These are phyloP conservation scores for Rugalucina vietnamica DNA, from an alignment of 2,888 invertebrate species.

Conservation along the genomic window DNA sequence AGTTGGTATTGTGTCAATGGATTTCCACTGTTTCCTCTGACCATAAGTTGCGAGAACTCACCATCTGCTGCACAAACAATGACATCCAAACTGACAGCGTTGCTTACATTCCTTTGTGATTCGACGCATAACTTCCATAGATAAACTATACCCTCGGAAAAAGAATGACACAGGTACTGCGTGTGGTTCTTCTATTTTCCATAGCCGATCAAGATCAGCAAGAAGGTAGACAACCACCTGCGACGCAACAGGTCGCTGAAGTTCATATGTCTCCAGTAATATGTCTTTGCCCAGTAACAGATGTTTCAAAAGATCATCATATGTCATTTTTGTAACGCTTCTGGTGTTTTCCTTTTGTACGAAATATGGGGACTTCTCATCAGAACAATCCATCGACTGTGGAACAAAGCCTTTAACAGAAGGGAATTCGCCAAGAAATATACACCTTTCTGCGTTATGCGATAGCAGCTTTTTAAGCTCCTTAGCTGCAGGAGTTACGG, in stretches of 20 bases:
- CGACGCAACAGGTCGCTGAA: constrained; percentile 22
- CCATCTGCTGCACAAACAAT: constrained; percentile 22
- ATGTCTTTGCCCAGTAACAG: background rate
- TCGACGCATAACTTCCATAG: constrained; percentile 23
- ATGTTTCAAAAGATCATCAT: constrained; percentile 7
- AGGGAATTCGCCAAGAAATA: constrained; percentile 24
- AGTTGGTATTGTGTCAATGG: constrained; percentile 31
- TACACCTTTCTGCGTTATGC: background rate
- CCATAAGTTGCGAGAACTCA: constrained; percentile 25
- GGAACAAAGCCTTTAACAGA: constrained; percentile 2
- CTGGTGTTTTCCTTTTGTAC: no score
- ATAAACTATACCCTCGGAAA: constrained; percentile 35
- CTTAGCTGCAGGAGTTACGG: no score
- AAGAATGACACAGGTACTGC: constrained; percentile 34
- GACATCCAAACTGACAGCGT: constrained; percentile 9
- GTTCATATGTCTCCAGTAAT: constrained; percentile 19
- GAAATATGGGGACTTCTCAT: no score
- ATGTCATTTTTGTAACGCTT: no score
- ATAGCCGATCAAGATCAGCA: constrained; percentile 37
- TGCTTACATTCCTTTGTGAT: constrained; percentile 11
- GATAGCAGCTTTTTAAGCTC: no score
- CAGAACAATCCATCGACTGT: no score
- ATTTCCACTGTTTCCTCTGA: background rate
- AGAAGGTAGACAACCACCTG: constrained; percentile 41
- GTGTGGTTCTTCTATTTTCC: constrained; percentile 40